These are phyloP conservation scores for Gymnarchus niloticus DNA, from an alignment of 2,113 vertebrate genomes.

Conservation along the genomic window DNA sequence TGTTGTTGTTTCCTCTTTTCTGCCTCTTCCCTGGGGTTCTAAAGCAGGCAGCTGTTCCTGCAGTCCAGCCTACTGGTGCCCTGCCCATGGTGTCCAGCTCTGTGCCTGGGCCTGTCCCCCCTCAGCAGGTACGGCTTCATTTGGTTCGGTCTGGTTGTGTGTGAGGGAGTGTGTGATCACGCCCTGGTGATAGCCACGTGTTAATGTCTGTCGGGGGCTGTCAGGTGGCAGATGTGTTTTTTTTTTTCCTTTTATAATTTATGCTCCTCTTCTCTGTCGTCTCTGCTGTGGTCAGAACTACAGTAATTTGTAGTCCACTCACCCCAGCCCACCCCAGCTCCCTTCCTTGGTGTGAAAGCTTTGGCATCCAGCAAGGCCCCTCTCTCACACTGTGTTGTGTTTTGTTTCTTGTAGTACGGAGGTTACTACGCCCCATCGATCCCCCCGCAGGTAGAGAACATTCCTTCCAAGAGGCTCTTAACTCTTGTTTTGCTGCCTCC, in stretches of 20 bases:
- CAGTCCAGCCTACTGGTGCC: slow-evolving; percentile 42
- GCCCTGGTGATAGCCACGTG: not conserved
- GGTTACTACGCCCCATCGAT: slow-evolving; percentile 51
- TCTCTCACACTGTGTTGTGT: slow-evolving; percentile 48
- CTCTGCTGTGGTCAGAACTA: not conserved
- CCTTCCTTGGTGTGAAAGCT: slow-evolving; percentile 38
- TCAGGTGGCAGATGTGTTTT: not conserved
- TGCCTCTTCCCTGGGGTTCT: slow-evolving; percentile 31
- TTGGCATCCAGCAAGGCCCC: slow-evolving; percentile 32
- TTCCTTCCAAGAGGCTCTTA: slow-evolving; percentile 26
- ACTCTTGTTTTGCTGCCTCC: slow-evolving; percentile 7
- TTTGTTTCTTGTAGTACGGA: slow-evolving; percentile 56
- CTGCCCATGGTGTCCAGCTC: slow-evolving; percentile 40
- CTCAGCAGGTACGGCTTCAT: slow-evolving; percentile 50
- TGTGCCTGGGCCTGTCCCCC: slow-evolving; percentile 41
- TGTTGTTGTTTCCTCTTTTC: slow-evolving; percentile 31
- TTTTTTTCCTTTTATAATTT: not conserved
- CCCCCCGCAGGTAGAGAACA: slow-evolving; percentile 52
- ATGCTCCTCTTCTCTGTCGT: not conserved
- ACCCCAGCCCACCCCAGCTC: not conserved
- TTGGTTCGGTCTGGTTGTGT: not conserved
- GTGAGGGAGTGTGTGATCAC: not conserved
- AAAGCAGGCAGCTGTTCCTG: slow-evolving; percentile 48
- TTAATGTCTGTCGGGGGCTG: not conserved
- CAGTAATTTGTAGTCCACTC: not conserved